Percentiles rank a stretch among this genome's conserved stretches.
Conservation (phyloP, 2,113 vertebrate genomes). For the Circaetus gallicus region DNA sequence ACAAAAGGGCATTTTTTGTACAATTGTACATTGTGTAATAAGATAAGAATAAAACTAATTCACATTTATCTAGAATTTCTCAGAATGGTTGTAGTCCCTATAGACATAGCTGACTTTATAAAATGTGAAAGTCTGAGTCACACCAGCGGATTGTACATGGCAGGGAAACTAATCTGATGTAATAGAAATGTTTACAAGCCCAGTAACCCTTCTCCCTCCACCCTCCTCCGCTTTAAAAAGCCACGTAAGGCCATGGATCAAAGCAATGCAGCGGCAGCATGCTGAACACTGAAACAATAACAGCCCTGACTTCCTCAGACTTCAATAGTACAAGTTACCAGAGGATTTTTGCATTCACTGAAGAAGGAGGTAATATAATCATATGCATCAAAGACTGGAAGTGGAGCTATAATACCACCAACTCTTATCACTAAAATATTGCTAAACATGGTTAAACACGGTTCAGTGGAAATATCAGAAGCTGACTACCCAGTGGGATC, state of each 20-base stretch:
- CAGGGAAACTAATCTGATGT: constrained; percentile 63
- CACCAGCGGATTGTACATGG: constrained; percentile 49
- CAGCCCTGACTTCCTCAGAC: constrained; percentile 52
- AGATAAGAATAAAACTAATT: constrained; percentile 56
- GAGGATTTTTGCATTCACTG: constrained; percentile 37
- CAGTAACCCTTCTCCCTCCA: constrained; percentile 49
- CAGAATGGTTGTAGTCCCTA: constrained; percentile 14
- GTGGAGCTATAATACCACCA: constrained; percentile 27
- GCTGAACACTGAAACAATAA: constrained; percentile 50
- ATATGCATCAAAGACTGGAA: constrained; percentile 51
- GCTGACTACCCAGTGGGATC: constrained; percentile 42
- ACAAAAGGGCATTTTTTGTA: constrained; percentile 40
- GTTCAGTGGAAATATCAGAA: constrained; percentile 62
- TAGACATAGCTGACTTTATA: constrained; percentile 52
- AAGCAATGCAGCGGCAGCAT: constrained; percentile 22
- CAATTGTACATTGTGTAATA: constrained; percentile 43
- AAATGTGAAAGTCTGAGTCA: constrained; percentile 63
- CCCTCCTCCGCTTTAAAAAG: constrained; percentile 43
- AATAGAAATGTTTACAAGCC: constrained; percentile 68
- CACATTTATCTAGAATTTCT: constrained; percentile 53
- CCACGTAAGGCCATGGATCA: constrained; percentile 62
- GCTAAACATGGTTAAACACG: constrained; percentile 50
- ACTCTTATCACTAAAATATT: constrained; percentile 57
- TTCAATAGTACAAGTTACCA: constrained; percentile 17
- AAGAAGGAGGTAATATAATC: constrained; percentile 54